Percentiles rank a stretch among this genome's conserved stretches.
Conservation (phyloP, 2,797 vertebrate genomes). For the Jordanella pulchra region DNA sequence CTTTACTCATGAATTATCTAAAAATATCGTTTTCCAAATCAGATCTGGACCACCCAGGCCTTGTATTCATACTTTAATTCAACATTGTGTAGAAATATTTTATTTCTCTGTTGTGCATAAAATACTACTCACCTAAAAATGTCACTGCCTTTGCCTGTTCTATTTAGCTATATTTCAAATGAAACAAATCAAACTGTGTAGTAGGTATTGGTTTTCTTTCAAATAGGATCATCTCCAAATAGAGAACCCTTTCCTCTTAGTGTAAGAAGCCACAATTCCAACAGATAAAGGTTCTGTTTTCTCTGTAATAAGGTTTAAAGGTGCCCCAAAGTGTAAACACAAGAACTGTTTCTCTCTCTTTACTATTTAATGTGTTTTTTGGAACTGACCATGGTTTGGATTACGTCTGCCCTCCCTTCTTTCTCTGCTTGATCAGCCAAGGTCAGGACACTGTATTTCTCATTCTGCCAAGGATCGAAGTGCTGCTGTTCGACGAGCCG, state of each 20-base stretch:
- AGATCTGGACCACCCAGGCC: too few species aligned
- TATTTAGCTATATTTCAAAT: constrained; percentile 10
- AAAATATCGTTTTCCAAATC: too few species aligned
- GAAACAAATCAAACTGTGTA: not conserved
- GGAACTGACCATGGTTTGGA: constrained; percentile 28
- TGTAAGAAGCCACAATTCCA: not conserved
- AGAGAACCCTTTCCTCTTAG: not conserved
- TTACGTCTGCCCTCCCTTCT: constrained; percentile 28
- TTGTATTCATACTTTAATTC: not conserved
- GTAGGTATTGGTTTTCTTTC: not conserved
- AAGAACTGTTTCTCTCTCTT: constrained; percentile 12
- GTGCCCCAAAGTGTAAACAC: constrained; percentile 18
- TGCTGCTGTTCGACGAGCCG: constrained; percentile 48
- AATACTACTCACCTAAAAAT: not conserved
- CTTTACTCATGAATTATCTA: too few species aligned
- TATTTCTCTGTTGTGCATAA: not conserved
- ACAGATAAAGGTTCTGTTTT: constrained; percentile 18
- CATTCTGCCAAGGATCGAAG: constrained; percentile 51
- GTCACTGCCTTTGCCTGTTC: not conserved
- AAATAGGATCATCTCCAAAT: not conserved
- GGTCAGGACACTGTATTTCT: constrained; percentile 62
- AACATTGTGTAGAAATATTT: not conserved
- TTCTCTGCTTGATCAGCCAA: constrained; percentile 51
- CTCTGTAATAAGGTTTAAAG: constrained; percentile 29
- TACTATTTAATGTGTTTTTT: constrained; percentile 27